A percentile compares a stretch with the other conserved stretches of the same genome.
phyloP scores from a whole-genome alignment of 2,888 invertebrate species.

The Agonopterix subpropinquella region DNA sequence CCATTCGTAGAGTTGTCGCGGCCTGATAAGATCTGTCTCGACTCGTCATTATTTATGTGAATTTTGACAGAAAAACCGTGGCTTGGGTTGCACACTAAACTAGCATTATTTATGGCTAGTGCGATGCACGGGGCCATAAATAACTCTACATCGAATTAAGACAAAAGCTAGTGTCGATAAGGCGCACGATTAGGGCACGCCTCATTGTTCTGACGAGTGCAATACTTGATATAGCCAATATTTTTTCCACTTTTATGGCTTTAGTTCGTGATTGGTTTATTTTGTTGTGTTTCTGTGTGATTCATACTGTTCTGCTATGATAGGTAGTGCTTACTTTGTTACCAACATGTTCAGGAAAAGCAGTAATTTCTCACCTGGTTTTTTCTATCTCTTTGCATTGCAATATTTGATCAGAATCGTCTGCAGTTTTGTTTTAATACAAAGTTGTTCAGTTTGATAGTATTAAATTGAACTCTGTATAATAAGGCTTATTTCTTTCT shows the following conservation, averaged over 20 bases:
- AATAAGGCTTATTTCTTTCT: too few species aligned
- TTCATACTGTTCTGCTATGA: too few species aligned
- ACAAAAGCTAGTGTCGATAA: constrained; percentile 65
- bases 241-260: constrained; percentile 58
- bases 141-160: constrained; percentile 66
- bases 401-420: too few species aligned
- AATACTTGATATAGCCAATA: constrained; percentile 51
- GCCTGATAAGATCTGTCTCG: constrained; percentile 25
- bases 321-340: too few species aligned
- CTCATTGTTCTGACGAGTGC: constrained; percentile 58
- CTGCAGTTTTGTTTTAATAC: too few species aligned
- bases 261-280: constrained; percentile 41
- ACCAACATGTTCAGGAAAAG: too few species aligned
- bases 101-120: constrained; percentile 66
- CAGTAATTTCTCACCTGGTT: too few species aligned
- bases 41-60: constrained; percentile 68
- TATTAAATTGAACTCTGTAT: too few species aligned
- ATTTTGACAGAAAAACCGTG: constrained; percentile 61
- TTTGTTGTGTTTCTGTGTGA: not conserved
- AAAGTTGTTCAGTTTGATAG: too few species aligned
- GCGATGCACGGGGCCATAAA: constrained; percentile 51
- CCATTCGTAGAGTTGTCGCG: constrained; percentile 57
- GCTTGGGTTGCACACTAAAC: constrained; percentile 46
- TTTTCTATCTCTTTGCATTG: too few species aligned
- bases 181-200: constrained; percentile 54